Evolutionary conservation across 2,888 invertebrate genomes (phyloP), one percentile per base, ranked within the genome.

Genomic region (Drosophila affinis): DNA sequence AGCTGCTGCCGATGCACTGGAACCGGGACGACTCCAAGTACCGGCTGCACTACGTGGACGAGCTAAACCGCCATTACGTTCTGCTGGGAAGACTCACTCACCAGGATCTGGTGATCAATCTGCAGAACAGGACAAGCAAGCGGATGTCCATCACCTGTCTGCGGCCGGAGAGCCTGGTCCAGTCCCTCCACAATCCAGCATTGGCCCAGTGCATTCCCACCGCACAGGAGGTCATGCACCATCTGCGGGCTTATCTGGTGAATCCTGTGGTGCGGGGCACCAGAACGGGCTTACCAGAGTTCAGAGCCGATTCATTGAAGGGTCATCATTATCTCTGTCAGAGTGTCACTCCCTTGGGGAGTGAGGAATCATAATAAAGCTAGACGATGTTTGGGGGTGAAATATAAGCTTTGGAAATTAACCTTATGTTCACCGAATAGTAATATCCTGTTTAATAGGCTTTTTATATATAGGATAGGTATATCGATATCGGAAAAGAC

Each of bases 91-190:
- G 62, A 10, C 14, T 65, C 34, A 62, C 54, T 5, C 55, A 49
- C 17, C 21, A 45, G 3, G 65, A 65, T 51, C 17, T 65, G 34
- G 65, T 65, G 10, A 62, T 65, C 24, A 55, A 62, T 48, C 44
- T 65, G 32, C 65, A 62, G 27, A 65, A 62, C 24, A 62, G 24
- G 34, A 55, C 62, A 5, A 55, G 54, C 49, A 55, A 51, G 17
- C 65, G 65, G 0, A 34, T 65, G 62, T 55, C 62, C 29, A 62
- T 65, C 39, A 55, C 49, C 24, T 65, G 65, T 10, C 24, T 65
- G 24, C 54, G 62, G 54, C 65, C 65, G 3, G 62, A 62, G 29
- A 2, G 7, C 4, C 49, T 65, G 9, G 62, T 65, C 5, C n/a
- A 18, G 6, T 27, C 5, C 9, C 7, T 9, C 21, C 7, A 54